Percentiles rank a stretch among this genome's conserved stretches.
Evolutionary conservation across 2,888 invertebrate genomes (phyloP).

Genomic region (Spisula solida): DNA sequence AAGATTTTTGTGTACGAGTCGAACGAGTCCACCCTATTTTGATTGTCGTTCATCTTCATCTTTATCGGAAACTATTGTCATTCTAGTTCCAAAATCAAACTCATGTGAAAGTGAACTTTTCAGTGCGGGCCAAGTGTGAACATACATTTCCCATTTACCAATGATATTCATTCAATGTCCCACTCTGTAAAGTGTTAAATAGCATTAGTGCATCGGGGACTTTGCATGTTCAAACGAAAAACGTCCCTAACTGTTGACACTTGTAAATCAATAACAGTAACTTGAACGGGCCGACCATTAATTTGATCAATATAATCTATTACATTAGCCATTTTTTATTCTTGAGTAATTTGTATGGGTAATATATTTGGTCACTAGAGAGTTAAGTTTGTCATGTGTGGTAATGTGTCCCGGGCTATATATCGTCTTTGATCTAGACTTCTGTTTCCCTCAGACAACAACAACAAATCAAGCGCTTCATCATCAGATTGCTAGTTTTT

Average conservation of each 20-base stretch:
- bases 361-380: constrained; percentile 67
- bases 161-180: constrained; percentile 34
- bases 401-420: constrained; percentile 58
- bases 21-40: constrained; percentile 14
- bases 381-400: constrained; percentile 53
- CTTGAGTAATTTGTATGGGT: constrained; percentile 67
- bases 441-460: constrained; percentile 30
- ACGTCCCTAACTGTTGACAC: constrained; percentile 63
- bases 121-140: neutral
- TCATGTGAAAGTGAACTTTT: neutral
- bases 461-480: constrained; percentile 6
- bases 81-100: constrained; percentile 24
- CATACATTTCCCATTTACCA: constrained; percentile 46
- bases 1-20: constrained; percentile 22
- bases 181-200: constrained; percentile 31
- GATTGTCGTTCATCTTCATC: constrained; percentile 29
- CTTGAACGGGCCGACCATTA: constrained; percentile 62
- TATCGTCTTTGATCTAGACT: constrained; percentile 63
- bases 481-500: constrained; percentile 7
- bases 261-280: constrained; percentile 65
- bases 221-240: constrained; percentile 37
- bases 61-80: constrained; percentile 23
- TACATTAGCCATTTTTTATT: constrained; percentile 70
- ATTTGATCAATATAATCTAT: constrained; percentile 72
- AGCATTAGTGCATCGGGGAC: constrained; percentile 29